A percentile compares a stretch with the other conserved stretches of the same genome.
These are phyloP conservation scores for Philopotamus ludificatus DNA, from an alignment of 1,140 invertebrate species.

Conservation along the genomic window DNA sequence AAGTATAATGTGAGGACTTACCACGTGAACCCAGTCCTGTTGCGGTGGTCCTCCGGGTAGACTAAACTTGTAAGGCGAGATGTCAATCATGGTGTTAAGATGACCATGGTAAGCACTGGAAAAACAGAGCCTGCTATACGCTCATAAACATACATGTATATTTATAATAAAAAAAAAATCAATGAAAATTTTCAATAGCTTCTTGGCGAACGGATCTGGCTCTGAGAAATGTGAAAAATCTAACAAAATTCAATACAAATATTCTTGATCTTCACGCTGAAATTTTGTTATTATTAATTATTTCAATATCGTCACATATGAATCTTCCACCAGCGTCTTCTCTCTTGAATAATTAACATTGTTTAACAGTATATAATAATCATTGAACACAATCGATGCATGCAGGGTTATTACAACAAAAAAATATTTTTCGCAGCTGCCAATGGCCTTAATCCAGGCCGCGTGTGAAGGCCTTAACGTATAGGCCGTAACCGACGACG, in stretches of 20 bases:
- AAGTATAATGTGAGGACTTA: conserved; percentile 54
- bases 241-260: background rate
- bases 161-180: background rate
- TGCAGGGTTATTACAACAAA: background rate
- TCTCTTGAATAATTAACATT: too few species aligned
- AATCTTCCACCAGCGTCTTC: too few species aligned
- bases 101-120: conserved; percentile 98
- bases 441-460: conserved; percentile 9
- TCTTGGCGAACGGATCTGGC: background rate
- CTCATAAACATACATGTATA: background rate
- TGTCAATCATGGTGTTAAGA: conserved; percentile 89
- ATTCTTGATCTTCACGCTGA: too few species aligned
- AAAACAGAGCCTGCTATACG: conserved; percentile 50
- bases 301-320: too few species aligned
- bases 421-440: background rate
- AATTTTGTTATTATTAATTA: too few species aligned
- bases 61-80: conserved; percentile 98
- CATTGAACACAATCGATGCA: background rate
- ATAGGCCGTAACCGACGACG: conserved; percentile 4
- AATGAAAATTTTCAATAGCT: background rate
- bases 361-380: too few species aligned
- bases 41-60: conserved; percentile 75
- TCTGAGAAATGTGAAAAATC: background rate
- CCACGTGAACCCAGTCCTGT: conserved; percentile 91
- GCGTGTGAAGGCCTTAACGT: conserved; percentile 13